A percentile compares a stretch with the other conserved stretches of the same genome.
Evolutionary conservation across 1,140 invertebrate species (phyloP).

Genomic region (Hylyphantes graminicola): DNA sequence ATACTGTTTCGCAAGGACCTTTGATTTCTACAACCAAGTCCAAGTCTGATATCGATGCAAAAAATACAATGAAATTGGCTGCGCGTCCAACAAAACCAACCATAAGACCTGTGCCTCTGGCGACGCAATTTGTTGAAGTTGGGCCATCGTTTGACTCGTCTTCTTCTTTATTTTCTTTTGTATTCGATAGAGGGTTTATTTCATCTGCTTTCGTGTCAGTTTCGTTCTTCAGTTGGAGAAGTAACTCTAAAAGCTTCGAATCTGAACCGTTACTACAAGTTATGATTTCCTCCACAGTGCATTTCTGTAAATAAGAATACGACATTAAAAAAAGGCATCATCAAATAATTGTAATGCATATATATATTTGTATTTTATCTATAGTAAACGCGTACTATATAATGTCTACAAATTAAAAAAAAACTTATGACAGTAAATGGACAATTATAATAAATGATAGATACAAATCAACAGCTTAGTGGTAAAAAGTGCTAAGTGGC

Average conservation of each 20-base stretch:
- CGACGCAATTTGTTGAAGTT: conserved; percentile 40
- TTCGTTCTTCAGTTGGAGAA: conserved; percentile 55
- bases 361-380: too few species aligned
- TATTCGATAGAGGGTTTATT: background rate
- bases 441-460: too few species aligned
- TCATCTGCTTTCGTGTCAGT: background rate
- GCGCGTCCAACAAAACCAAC: conserved; percentile 60
- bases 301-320: conserved; percentile 39
- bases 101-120: conserved; percentile 63
- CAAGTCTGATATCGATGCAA: conserved; percentile 40
- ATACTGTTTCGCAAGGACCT: conserved; percentile 56
- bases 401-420: too few species aligned
- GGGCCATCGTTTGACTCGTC: background rate
- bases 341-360: too few species aligned
- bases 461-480: too few species aligned
- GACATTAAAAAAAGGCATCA: background rate
- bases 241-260: conserved; percentile 50
- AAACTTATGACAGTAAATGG: too few species aligned
- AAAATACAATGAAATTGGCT: conserved; percentile 62
- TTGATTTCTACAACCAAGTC: conserved; percentile 62
- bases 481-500: too few species aligned
- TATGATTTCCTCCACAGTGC: conserved; percentile 57
- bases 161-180: background rate
- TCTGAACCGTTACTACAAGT: conserved; percentile 44
- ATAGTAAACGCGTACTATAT: too few species aligned